Evolutionary conservation across 1,140 invertebrate species (phyloP), one percentile per base, ranked within the genome.

Genomic region (Oreohelix idahoensis): DNA sequence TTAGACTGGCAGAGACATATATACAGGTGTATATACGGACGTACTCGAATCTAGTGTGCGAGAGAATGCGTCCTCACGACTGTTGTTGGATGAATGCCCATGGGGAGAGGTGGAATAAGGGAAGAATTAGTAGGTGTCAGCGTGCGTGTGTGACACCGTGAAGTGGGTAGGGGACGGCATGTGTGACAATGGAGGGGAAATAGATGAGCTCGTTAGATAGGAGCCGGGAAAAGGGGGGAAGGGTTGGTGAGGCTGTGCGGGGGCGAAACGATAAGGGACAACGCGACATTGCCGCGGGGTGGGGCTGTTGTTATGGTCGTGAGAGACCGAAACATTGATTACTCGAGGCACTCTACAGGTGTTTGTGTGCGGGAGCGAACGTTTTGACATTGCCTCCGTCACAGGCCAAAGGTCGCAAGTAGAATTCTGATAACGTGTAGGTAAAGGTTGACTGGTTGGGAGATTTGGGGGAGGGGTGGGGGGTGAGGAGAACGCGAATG

Each of bases 51-150:
- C 15, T 2, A 23, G 76, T 36, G 58, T 63, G 77, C 26, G 53
- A 58, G 77, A 32, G 49, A 35, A 58, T n/a, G 81, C 39, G 73
- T 66, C 32, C 58, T 39, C n/a, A 58, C 58, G 53, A n/a, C 26
- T 49, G 53, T 20, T 23, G 53, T n/a, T 58, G 79, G 35, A 11
- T 38, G 42, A 58, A 20, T 20, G 66, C 15, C 10, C 53, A 32
- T 17, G 79, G 51, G 36, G 4, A 42, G n/a, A n/a, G 42, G 26
- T 4, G 35, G 26, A 17, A 20, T 15, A 15, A 58, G 35, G 70
- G 71, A 5, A 35, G 2, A 29, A 58, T 5, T 13, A 11, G 26
- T 1, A 35, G 36, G 20, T n/a, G 49, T 26, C 1, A 13, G 45
- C 5, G 11, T 42, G 39, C n/a, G 49, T 38, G 74, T 49, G 74